These are phyloP conservation scores for Neotoma lepida DNA, from an alignment of 2,113 vertebrate species.

Conservation along the genomic window DNA sequence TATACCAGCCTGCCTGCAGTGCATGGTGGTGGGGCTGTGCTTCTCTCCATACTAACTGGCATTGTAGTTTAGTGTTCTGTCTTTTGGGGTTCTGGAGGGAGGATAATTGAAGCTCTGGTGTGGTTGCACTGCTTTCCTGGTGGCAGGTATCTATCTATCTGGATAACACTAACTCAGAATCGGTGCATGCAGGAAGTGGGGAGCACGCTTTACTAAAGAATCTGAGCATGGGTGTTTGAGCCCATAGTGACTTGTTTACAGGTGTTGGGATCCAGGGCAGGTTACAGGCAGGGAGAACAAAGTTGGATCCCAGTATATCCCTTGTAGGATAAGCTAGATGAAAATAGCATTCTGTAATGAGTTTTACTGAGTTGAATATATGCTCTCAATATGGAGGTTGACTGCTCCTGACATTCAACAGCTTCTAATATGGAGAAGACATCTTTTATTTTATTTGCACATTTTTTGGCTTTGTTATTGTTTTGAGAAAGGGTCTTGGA, in stretches of 20 bases:
- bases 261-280: not conserved
- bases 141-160: not conserved
- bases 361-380: not conserved
- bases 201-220: conserved; percentile 76
- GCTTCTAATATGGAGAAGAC: not conserved
- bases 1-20: conserved; percentile 83
- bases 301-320: not conserved
- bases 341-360: not conserved
- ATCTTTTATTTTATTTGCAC: not conserved
- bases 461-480: not conserved
- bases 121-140: conserved; percentile 52
- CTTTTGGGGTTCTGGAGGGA: not conserved
- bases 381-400: not conserved
- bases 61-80: conserved; percentile 33
- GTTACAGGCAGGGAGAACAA: not conserved
- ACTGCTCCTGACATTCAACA: not conserved
- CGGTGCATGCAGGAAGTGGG: conserved; percentile 74
- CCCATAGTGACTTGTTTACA: not conserved
- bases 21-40: conserved; percentile 93
- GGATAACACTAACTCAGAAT: conserved; percentile 66
- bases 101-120: not conserved
- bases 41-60: conserved; percentile 83
- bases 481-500: not conserved
- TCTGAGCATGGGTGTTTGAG: not conserved
- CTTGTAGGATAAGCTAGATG: not conserved